Percentiles rank a stretch among this genome's conserved stretches.
phyloP scores from a whole-genome alignment of 2,797 vertebrate species.

The Ambastaia sidthimunki region DNA sequence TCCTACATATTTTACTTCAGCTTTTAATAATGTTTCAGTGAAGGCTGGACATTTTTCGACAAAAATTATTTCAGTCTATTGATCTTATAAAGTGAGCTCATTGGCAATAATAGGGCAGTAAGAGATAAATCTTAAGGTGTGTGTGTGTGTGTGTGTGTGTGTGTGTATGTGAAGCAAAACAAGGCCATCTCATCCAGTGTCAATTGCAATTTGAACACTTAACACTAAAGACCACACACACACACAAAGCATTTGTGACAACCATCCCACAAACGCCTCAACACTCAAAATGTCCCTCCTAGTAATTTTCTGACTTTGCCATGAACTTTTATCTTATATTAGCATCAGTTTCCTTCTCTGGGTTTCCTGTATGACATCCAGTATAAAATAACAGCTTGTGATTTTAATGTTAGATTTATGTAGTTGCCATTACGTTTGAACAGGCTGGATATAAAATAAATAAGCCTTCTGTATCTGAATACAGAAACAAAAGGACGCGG shows the following conservation, averaged over 20 bases:
- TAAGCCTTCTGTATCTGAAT: conserved; percentile 28
- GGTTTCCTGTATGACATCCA: neutral
- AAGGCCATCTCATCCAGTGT: conserved; percentile 8
- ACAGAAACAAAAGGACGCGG: conserved; percentile 35
- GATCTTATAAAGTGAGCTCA: conserved; percentile 45
- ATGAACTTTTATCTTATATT: conserved; percentile 8
- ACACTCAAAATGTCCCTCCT: neutral
- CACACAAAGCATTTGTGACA: neutral
- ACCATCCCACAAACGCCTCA: neutral
- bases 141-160: no score
- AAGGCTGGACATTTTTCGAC: conserved; percentile 2
- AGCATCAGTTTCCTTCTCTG: neutral
- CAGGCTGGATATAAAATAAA: conserved; percentile 11
- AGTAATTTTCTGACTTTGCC: neutral
- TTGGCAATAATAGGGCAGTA: conserved; percentile 41
- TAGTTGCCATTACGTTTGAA: conserved; percentile 2
- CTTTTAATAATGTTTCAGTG: neutral
- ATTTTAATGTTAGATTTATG: conserved; percentile 18
- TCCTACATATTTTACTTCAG: neutral
- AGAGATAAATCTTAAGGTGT: conserved; percentile 23
- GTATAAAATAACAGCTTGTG: conserved; percentile 10
- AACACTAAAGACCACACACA: no score
- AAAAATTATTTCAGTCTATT: conserved; percentile 4
- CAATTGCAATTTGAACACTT: conserved; percentile 1
- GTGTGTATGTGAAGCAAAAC: conserved; percentile 4